Conservation (phyloP, 2,888 invertebrate species). For the Hecatera dysodea region DNA sequence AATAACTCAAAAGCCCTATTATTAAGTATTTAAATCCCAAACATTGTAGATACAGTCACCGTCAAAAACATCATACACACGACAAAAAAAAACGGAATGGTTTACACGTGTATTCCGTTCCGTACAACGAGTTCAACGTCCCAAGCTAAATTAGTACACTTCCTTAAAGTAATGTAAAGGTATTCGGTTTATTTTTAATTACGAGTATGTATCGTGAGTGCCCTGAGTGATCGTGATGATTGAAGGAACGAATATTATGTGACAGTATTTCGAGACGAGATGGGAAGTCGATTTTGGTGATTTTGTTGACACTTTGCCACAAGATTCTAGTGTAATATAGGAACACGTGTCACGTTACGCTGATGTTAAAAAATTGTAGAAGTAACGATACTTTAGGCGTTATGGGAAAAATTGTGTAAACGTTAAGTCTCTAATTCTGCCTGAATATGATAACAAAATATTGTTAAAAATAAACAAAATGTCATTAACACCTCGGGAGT, state of each 20-base stretch:
- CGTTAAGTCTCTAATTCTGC: too few relatives aligned
- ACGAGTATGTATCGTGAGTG: constrained; percentile 72
- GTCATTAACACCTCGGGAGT: too few relatives aligned
- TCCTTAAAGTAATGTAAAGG: constrained; percentile 77
- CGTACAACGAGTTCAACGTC: constrained; percentile 80
- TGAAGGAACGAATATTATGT: constrained; percentile 54
- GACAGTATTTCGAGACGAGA: constrained; percentile 31
- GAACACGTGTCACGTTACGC: background rate
- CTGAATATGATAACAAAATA: too few relatives aligned
- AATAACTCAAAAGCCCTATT: constrained; percentile 52
- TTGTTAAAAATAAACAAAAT: too few relatives aligned
- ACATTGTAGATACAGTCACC: constrained; percentile 55
- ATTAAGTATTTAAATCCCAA: constrained; percentile 43
- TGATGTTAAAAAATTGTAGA: too few relatives aligned
- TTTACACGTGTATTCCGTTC: constrained; percentile 81
- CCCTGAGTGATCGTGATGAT: constrained; percentile 61
- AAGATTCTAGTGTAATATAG: background rate
- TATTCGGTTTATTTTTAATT: constrained; percentile 70
- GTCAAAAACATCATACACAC: constrained; percentile 43
- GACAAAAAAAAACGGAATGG: constrained; percentile 65
- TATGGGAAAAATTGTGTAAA: too few relatives aligned
- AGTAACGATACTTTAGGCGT: too few relatives aligned
- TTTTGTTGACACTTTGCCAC: background rate
- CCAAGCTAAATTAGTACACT: constrained; percentile 84
- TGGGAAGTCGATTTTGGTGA: background rate